Evolutionary conservation across 2,113 vertebrate species (phyloP), one percentile per base, ranked within the genome.

Genomic region (Aphyosemion australe): DNA sequence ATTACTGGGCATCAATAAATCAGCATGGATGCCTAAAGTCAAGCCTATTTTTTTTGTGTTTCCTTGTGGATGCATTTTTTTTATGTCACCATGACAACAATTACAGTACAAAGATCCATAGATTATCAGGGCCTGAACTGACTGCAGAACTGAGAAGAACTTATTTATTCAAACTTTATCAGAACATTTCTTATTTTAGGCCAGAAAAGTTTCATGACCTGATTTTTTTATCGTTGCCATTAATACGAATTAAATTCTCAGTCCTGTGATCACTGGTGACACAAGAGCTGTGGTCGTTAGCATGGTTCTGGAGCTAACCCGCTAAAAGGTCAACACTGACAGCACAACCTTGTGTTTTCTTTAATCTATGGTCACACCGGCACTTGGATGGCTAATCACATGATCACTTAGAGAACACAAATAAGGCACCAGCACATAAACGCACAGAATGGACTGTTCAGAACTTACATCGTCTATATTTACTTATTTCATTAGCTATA

Each of bases 41-140:
- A 68, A 11, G 37, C 16, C 10, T 42, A 12, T 42, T 42, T 42
- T 42, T 12, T 12, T 13, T 42, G 71, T 80, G n/a, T n/a, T n/a
- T 65, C 74, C 78, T 15, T 8, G 47, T 2, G 53, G 69, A 66
- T 79, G 70, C 39, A 39, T 68, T 57, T 53, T 72, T 75, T 64
- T 37, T 1, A 37, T 58, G 83, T 84, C 76, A 89, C 83, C 68
- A 80, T 83, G 76, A 84, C 81, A 72, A 82, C 78, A 77, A 48
- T 69, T 85, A 90, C 82, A 87, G 84, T 82, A 87, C 76, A 58
- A 61, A 80, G 68, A 79, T 61, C 72, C 84, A 82, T 69, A 77
- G 83, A 88, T 82, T 71, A 78, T 39, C 62, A 12, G 50, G 32
- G 31, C 54, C 75, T 74, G 74, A 56, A 65, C 50, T 14, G 53